Evolutionary conservation across 2,888 invertebrate species (phyloP), one percentile per base, ranked within the genome.

Genomic region (Synanthedon vespiformis): DNA sequence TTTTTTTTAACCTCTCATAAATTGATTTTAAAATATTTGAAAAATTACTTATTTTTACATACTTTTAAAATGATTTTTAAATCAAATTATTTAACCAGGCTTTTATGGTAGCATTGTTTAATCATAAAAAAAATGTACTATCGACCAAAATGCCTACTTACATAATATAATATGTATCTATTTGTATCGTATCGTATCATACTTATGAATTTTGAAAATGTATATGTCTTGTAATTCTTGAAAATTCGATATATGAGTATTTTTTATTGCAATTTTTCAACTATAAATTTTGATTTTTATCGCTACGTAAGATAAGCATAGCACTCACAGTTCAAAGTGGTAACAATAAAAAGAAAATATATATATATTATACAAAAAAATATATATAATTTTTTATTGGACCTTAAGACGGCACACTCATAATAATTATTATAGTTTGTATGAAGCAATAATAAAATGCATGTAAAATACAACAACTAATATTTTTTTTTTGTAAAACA

Each of bases 401-500:
- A 56, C 54, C 54, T 52, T 56, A 60, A 54, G 55, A 59, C 64
- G 18, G 63, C 64, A 70, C 59, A 60, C 57, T 53, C 59, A 18
- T 18, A 18, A 53, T n/a, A n/a, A n/a, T n/a, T 47, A 14, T 12
- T 53, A 54, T 58, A 60, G 54, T 52, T n/a, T 55, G 50, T 53
- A 52, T 57, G 54, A 16, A 44, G 22, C 53, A 57, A 49, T 62
- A 59, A 58, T 10, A 55, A 53, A 55, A 53, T 61, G 58, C 56
- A 61, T 51, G 48, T 54, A 56, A 61, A 68, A 61, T 62, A 76
- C 69, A 73, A 75, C 68, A 65, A 77, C 10, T 34, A 10, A 2
- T 2, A 10, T 10, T 34, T 34, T 10, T 34, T 34, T 10, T 2
- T 1, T 34, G 6, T 34, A 2, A 22, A 22, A 22, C 22, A 22